Base-by-base conservation (phyloP, 2,113 vertebrate species). In the Marmota flaviventris region DNA sequence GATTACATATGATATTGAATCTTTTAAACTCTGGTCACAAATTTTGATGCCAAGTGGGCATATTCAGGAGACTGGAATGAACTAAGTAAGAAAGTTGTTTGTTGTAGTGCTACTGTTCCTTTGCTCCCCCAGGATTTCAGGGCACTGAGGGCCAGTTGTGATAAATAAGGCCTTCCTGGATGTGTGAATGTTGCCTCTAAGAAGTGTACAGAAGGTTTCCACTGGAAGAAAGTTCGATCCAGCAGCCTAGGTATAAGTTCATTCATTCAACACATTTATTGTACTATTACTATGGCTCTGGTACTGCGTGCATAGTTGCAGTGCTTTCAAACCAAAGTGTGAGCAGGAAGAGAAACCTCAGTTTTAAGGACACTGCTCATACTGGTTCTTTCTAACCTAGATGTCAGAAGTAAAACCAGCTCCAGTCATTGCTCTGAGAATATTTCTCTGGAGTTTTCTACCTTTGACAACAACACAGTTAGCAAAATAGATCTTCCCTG, bases 261-360 rank as follows among this genome's bases (percentile, higher is more conserved):
- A 95, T 83, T 83, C 79, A 93, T 96, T 96, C 67, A 87, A 86
- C 56, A 96, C 48, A 67, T 92, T 85, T 73, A 70, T 93, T 95
- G 73, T 61, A n/a, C 16, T 89, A 56, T 92, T 79, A 78, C 45
- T 83, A 13, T 83, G 39, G 82, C 10, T 81, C 67, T 20, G 42
- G 27, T 56, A 79, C 20, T 82, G 8, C 78, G 9, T 65, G 84
- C 10, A 25, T 39, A 58, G 29, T 69, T 90, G 89, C 63, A 65
- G 13, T 93, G 89, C 58, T 96, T 89, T 65, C 45, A 78, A 16
- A 89, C 37, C 10, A 42, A 94, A 53, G 32, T 92, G 39, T 77
- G 45, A 86, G 51, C 22, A 70, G 39, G 70, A 97, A 17, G 2
- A 8, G 24, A 20, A 67, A 76, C 20, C 75, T 76, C 34, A 56